Base-by-base conservation (phyloP, 2,113 vertebrate genomes). In the Gadus macrocephalus region DNA sequence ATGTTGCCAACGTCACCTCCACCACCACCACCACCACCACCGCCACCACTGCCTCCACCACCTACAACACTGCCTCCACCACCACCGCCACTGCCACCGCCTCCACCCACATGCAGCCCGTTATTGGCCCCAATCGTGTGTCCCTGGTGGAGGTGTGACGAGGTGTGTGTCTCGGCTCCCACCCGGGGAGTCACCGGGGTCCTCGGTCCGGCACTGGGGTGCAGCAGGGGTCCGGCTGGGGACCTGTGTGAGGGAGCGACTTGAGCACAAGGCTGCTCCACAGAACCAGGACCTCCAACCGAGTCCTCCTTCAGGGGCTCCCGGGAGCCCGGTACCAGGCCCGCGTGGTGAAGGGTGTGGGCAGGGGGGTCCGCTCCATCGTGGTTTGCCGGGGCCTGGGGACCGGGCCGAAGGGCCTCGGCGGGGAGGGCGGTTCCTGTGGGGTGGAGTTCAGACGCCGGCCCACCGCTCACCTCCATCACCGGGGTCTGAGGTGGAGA, bases 281-380 rank as follows among this genome's bases (percentile, higher is more conserved):
- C 3, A 3, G 7, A 31, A 28, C 42, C 5, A 64, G 55, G 38
- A 64, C 75, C 60, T 73, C 55, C 66, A 1, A 20, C 53, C 81
- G 70, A n/a, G 86, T 49, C 90, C 74, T 93, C 91, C 35, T 77
- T 83, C 9, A 90, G 81, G 62, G 91, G 88, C 22, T 88, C 84
- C 53, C 75, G 72, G 70, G 38, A 71, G 22, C 25, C 27, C 58
- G 53, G 64, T 16, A 60, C 0, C 28, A 14, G 67, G 5, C 22
- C 55, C 7, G 1, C n/a, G 15, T 2, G 55, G 55, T 15, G 27
- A 3, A 42, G 64, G 38, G 64, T 53, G 19, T 53, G 5, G 35
- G 12, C 0, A 55, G 73, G 60, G 76, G 59, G 80, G 69, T 83
- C 63, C 2, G 78, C 35, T 67, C 90, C 78, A 55, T 82, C 88